Base-by-base conservation (phyloP, 1,140 invertebrate species). In the Ectropis grisescens region DNA sequence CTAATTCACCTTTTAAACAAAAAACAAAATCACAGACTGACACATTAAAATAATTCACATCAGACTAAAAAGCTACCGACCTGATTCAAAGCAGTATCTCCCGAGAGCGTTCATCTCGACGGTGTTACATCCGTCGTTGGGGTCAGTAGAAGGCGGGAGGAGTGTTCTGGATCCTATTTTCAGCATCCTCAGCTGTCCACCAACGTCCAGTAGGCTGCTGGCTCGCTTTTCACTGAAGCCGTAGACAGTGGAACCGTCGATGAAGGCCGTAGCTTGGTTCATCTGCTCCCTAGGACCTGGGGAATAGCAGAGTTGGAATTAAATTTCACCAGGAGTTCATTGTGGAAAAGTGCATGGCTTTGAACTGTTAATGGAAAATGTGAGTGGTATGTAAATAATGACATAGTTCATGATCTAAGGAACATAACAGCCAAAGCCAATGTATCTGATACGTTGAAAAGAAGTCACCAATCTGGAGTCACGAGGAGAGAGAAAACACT, bases 181-280 rank as follows among this genome's bases (percentile, higher is more conserved):
- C 4, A 85, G 45, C 50, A 86, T 86, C 16, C 82, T 74, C 7
- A 94, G 64, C 2, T 81, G 64, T 1, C 93, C 93, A 5, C 82
- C 82, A 0, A 55, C 33, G 13, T 84, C 85, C 6, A 72, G 74
- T 2, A 94, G 65, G 10, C 80, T 57, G 0, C 62, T 44, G 3
- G 85, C 66, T n/a, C 84, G 76, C 12, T 83, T 51, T 13, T 83
- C 58, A 10, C 86, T 84, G 19, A 86, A 85, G 0, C 94, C 93
- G 54, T 97, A 96, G 1, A 96, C 87, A 11, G 89, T 88, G 0
- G 96, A 98, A 1, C 87, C 96, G 74, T 99, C 97, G 10, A 99
- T 89, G 61, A 89, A 98, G 0, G 93, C 87, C 0, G 94, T 95
- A 0, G 94, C 90, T 79, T 96, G 93, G 75, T 95, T 96, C 11